Evolutionary conservation across 2,888 invertebrate species (phyloP).

Genomic region (Agelastica alni): DNA sequence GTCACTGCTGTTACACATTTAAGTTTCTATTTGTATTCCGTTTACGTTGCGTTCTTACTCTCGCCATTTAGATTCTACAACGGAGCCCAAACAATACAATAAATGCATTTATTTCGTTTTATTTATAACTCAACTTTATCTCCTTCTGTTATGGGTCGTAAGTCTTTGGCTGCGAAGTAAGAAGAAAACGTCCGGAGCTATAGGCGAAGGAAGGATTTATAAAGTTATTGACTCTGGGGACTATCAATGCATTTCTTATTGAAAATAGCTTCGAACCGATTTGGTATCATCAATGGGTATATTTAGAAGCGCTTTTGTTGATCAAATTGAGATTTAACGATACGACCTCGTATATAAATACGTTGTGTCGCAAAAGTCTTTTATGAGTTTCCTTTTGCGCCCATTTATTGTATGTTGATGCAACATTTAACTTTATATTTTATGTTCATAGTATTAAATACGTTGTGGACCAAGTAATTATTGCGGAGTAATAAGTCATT

Average conservation of each 20-base stretch:
- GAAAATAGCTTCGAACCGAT: conserved; percentile 10
- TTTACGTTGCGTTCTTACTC: conserved; percentile 32
- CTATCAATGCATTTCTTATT: conserved; percentile 11
- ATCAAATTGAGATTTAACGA: too few species aligned
- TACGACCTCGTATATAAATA: too few species aligned
- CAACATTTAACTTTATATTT: too few species aligned
- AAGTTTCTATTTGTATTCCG: conserved; percentile 37
- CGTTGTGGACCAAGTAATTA: too few species aligned
- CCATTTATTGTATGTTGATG: too few species aligned
- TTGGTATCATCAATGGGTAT: conserved; percentile 13
- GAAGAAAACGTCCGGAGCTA: conserved; percentile 4
- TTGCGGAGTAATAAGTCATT: too few species aligned
- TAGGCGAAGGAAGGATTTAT: conserved; percentile 11
- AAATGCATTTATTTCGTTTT: conserved; percentile 33
- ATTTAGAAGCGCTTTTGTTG: conserved; percentile 14
- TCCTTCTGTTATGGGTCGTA: conserved; percentile 17
- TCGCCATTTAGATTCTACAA: conserved; percentile 35
- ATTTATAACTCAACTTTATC: conserved; percentile 19
- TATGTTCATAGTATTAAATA: too few species aligned
- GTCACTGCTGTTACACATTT: conserved; percentile 21
- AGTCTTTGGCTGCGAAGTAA: conserved; percentile 3
- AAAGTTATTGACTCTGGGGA: conserved; percentile 17
- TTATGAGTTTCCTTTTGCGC: too few species aligned
- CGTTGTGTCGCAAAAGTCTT: too few species aligned
- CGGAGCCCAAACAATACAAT: conserved; percentile 32